Base-by-base conservation (phyloP, 2,888 invertebrate genomes). In the Tenthredo amoena region DNA sequence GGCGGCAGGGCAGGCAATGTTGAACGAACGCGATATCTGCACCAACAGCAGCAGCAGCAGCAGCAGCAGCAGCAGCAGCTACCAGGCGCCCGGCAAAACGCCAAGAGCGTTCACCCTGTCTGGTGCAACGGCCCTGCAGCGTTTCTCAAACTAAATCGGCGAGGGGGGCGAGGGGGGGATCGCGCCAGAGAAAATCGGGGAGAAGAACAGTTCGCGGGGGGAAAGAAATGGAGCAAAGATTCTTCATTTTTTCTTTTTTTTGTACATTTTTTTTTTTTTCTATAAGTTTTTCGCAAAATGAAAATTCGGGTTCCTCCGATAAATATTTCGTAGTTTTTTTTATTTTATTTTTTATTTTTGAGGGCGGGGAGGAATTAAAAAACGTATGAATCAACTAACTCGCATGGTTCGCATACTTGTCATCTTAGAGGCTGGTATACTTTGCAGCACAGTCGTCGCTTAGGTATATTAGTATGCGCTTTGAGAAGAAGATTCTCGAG, bases 51-150 rank as follows among this genome's bases (percentile, higher is more conserved):
- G 71, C 71, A 37, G 37, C 68, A 34, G 26, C 68, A 31, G 43
- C 74, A 40, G 74, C 74, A 40, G n/a, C n/a, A n/a, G n/a, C 47
- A 47, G 47, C 50, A 40, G 68, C 58, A 76, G 62, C 82, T 21
- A 76, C 50, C 72, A 84, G 65, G 85, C 65, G 83, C 68, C 62
- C 85, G 77, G 85, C 85, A 72, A 85, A 85, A 71, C 81, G 83
- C 71, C 84, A 88, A 89, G 91, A 90, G 89, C 92, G 89, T 92
- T 92, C 90, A 92, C 92, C 92, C 91, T 91, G 90, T 87, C 86
- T 89, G 89, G 90, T 91, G 90, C 92, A 90, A 91, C 91, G 91
- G 91, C 91, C 92, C 91, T 92, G 91, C 89, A 90, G 91, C 89
- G 91, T 90, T 88, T 91, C 91, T 92, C 90, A 90, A 91, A 91